A percentile compares a stretch with the other conserved stretches of the same genome.
phyloP scores from a whole-genome alignment of 2,113 vertebrate species.

The Erythrolamprus reginae region DNA sequence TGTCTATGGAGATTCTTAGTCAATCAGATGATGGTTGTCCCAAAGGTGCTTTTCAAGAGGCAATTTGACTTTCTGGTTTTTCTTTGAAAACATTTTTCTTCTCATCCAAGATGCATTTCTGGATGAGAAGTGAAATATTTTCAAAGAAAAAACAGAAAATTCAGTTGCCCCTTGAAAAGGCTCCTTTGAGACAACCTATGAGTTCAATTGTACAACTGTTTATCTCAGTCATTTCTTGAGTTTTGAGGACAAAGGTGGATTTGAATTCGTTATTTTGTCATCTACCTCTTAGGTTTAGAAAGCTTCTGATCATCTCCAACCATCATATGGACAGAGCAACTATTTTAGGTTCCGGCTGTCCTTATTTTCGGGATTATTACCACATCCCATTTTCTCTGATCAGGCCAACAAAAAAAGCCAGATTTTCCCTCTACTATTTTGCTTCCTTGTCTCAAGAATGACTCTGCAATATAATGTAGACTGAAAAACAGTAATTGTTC shows the following conservation, averaged over 20 bases:
- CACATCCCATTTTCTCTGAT: not conserved
- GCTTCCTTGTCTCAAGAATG: not conserved
- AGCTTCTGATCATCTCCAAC: not conserved
- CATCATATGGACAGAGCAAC: not conserved
- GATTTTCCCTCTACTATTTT: not conserved
- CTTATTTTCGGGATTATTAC: not conserved
- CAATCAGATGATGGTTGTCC: too few species aligned
- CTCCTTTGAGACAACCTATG: not conserved
- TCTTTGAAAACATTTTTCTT: too few species aligned
- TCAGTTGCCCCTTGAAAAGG: too few species aligned
- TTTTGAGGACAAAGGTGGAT: not conserved
- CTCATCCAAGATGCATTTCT: too few species aligned
- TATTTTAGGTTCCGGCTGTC: not conserved
- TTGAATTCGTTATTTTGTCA: not conserved
- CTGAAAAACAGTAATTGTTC: not conserved
- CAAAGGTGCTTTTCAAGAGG: too few species aligned
- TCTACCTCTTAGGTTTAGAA: not conserved
- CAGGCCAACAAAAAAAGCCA: not conserved
- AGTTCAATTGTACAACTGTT: not conserved
- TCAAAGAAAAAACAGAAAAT: too few species aligned
- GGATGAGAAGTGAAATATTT: too few species aligned
- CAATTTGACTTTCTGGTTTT: too few species aligned
- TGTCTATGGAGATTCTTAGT: not conserved
- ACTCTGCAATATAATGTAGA: not conserved
- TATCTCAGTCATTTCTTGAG: not conserved